Percentiles rank a stretch among this genome's conserved stretches.
Evolutionary conservation across 1,140 invertebrate genomes (phyloP).

Genomic region (Centruroides vittatus): DNA sequence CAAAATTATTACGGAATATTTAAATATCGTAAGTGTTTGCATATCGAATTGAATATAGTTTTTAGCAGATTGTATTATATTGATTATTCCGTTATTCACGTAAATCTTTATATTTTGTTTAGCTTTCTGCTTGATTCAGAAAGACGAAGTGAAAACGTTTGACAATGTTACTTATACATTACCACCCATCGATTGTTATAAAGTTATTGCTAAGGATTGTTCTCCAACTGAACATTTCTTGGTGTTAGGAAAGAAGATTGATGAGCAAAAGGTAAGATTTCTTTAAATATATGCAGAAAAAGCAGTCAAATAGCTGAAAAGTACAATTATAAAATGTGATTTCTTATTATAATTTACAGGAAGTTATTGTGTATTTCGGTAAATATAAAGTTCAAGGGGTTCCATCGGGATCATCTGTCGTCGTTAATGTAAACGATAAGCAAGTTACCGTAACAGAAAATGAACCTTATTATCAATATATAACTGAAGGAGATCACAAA

Average conservation of each 20-base stretch:
- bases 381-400: constrained; percentile 11
- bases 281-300: too few relatives aligned
- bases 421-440: constrained; percentile 8
- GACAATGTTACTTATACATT: constrained; percentile 11
- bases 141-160: constrained; percentile 11
- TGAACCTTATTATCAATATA: constrained; percentile 7
- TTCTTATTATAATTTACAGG: background rate
- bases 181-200: constrained; percentile 15
- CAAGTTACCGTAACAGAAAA: background rate
- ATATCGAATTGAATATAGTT: too few relatives aligned
- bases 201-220: constrained; percentile 15
- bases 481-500: background rate
- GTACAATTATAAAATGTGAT: too few relatives aligned
- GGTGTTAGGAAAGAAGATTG: constrained; percentile 4
- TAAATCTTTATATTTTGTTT: background rate
- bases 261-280: too few relatives aligned
- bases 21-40: too few relatives aligned
- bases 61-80: too few relatives aligned
- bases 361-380: constrained; percentile 7
- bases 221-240: constrained; percentile 11
- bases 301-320: too few relatives aligned
- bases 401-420: constrained; percentile 3
- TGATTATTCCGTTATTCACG: too few relatives aligned
- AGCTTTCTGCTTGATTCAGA: constrained; percentile 11
- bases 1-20: too few relatives aligned